Evolutionary conservation across 2,797 vertebrate species (phyloP).

Genomic region (Florisuga fusca): DNA sequence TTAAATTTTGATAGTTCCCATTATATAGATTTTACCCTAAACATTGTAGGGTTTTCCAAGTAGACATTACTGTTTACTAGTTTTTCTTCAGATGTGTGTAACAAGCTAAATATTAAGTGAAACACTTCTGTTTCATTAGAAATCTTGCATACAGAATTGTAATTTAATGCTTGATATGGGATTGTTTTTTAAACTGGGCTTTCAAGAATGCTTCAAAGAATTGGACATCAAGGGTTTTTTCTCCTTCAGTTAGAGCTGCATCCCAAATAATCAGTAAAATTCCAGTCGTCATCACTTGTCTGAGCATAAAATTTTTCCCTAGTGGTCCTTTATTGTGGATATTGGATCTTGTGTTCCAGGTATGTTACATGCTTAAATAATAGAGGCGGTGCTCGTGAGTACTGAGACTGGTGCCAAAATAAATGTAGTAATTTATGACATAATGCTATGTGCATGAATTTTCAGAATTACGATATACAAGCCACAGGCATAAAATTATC

Average conservation of each 20-base stretch:
- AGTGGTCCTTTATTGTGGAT: not conserved
- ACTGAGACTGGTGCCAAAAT: not conserved
- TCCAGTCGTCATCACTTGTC: not conserved
- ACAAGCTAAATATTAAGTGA: not conserved
- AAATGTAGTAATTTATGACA: conserved; percentile 48
- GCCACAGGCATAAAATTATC: conserved; percentile 56
- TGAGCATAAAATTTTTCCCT: not conserved
- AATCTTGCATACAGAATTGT: not conserved
- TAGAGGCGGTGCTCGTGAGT: not conserved
- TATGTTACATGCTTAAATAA: not conserved
- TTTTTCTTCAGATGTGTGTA: not conserved
- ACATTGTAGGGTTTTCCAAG: not conserved
- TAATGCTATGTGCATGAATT: conserved; percentile 23
- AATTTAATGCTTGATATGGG: not conserved
- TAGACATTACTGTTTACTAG: not conserved
- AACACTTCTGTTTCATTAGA: not conserved
- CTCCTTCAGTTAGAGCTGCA: not conserved
- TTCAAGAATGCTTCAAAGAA: not conserved
- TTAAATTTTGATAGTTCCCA: not conserved
- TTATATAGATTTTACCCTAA: not conserved
- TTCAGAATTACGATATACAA: conserved; percentile 37
- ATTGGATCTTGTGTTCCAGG: not conserved
- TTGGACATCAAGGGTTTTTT: not conserved
- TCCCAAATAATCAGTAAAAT: not conserved
- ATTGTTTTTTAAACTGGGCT: not conserved